These are phyloP conservation scores for Eira barbara DNA, from an alignment of 2,113 vertebrate genomes.

Conservation along the genomic window DNA sequence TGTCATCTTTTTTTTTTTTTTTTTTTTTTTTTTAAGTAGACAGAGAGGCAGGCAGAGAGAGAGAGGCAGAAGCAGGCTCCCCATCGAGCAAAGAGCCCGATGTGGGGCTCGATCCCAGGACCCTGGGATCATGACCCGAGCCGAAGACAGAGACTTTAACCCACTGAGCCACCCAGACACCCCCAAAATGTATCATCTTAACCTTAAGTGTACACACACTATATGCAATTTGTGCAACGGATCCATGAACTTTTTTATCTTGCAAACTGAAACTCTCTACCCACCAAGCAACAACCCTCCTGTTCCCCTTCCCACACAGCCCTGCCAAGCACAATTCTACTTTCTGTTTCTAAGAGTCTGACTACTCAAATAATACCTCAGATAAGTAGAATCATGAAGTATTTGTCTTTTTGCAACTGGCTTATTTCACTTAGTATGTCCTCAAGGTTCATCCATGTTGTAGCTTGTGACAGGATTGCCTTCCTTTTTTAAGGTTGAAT, in stretches of 20 bases:
- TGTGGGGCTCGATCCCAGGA: no score
- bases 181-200: not conserved
- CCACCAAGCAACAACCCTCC: not conserved
- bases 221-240: not conserved
- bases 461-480: not conserved
- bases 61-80: no score
- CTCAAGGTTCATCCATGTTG: not conserved
- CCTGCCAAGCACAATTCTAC: not conserved
- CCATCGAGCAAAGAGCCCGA: no score
- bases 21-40: no score
- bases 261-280: not conserved
- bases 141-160: no score
- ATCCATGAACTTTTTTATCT: not conserved
- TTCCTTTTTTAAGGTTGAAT: not conserved
- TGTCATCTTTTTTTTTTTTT: not conserved
- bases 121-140: no score
- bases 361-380: not conserved
- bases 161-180: no score
- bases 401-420: not conserved
- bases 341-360: not conserved
- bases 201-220: not conserved
- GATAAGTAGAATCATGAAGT: not conserved
- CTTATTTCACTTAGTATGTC: not conserved
- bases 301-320: not conserved
- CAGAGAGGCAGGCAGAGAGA: no score